Evolutionary conservation across 2,113 vertebrate species (phyloP).

Genomic region (Isurus oxyrinchus): DNA sequence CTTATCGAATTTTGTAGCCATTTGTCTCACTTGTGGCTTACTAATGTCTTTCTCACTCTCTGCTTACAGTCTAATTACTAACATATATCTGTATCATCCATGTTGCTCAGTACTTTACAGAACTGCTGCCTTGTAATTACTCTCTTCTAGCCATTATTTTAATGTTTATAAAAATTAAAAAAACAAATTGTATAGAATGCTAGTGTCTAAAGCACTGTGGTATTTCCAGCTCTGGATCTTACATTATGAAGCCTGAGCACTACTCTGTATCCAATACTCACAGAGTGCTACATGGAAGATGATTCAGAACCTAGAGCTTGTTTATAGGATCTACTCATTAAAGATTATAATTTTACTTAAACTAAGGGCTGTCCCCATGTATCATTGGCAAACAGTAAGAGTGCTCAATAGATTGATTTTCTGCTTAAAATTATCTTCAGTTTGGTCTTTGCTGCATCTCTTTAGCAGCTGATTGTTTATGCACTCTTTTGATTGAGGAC

Average conservation of each 20-base stretch:
- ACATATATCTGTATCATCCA: not conserved
- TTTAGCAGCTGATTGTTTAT: too few relatives aligned
- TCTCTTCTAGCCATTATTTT: not conserved
- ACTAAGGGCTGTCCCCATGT: not conserved
- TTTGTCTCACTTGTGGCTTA: not conserved
- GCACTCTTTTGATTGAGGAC: too few relatives aligned
- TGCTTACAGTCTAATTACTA: not conserved
- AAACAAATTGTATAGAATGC: not conserved
- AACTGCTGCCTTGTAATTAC: not conserved
- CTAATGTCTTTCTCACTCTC: not conserved
- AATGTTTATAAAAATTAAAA: not conserved
- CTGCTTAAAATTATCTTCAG: too few relatives aligned
- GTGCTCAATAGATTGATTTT: not conserved
- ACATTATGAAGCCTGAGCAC: not conserved
- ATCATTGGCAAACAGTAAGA: not conserved
- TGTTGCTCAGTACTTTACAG: not conserved
- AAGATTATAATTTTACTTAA: not conserved
- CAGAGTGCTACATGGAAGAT: not conserved
- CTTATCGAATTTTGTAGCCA: too few relatives aligned
- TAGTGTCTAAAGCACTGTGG: not conserved
- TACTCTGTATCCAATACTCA: not conserved
- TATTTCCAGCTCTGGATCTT: not conserved
- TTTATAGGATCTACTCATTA: not conserved
- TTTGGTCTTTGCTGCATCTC: too few relatives aligned
- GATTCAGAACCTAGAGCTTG: not conserved